Conservation (phyloP, 1,140 invertebrate species). For the Yoshiicerus persimilis region DNA sequence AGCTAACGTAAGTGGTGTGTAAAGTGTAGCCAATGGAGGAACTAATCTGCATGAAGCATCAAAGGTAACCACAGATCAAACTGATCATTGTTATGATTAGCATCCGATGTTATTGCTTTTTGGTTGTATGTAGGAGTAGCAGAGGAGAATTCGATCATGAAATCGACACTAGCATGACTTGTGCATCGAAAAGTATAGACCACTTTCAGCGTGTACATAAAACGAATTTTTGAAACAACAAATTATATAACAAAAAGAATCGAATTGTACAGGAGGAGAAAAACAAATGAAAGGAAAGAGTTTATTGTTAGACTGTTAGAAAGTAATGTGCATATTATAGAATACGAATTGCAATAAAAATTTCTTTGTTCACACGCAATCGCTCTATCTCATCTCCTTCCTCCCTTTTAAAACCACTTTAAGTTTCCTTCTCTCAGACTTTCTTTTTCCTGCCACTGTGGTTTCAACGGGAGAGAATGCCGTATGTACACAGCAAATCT, state of each 20-base stretch:
- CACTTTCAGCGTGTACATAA: background rate
- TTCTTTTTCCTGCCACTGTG: background rate
- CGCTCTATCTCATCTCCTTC: slow-evolving; percentile 31
- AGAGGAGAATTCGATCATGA: background rate
- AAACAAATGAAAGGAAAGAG: background rate
- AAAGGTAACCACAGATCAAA: background rate
- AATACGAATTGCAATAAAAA: background rate
- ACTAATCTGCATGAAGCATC: slow-evolving; percentile 4
- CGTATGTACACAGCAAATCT: background rate
- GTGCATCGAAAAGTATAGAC: background rate
- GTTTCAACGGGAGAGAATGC: background rate
- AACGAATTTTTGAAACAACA: background rate
- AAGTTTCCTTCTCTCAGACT: background rate
- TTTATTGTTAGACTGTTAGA: background rate
- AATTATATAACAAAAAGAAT: background rate
- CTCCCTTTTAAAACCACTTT: slow-evolving; percentile 26
- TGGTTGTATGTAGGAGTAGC: background rate
- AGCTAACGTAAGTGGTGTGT: no score
- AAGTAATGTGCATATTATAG: background rate
- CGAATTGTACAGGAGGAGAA: background rate
- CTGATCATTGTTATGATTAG: background rate
- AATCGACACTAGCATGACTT: background rate
- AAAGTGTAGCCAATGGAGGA: no score
- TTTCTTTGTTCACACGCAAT: slow-evolving; percentile 33
- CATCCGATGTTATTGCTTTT: background rate